Evolutionary conservation across 1,140 invertebrate genomes (phyloP).

Genomic region (Choristoneura fumiferana): DNA sequence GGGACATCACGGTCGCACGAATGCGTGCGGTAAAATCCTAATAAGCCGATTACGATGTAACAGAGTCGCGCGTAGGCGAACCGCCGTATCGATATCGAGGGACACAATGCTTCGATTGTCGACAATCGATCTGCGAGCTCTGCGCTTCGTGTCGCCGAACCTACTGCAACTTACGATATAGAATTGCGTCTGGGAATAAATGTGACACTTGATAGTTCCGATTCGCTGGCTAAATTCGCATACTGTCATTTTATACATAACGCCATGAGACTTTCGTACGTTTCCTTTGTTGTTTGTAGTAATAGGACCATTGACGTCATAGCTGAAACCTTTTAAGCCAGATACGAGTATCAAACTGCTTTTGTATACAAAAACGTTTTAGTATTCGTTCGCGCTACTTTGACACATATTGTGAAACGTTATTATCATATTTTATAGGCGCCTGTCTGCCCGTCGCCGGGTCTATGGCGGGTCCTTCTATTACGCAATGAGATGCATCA

Average conservation of each 20-base stretch:
- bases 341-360: conserved; percentile 26
- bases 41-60: conserved; percentile 66
- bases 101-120: conserved; percentile 56
- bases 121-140: conserved; percentile 50
- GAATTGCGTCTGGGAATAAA: too few relatives aligned
- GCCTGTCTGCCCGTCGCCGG: conserved; percentile 16
- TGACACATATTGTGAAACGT: conserved; percentile 24
- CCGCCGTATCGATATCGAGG: conserved; percentile 49
- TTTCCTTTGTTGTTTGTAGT: not conserved
- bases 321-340: conserved; percentile 8
- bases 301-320: conserved; percentile 8
- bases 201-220: too few relatives aligned
- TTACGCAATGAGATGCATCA: conserved; percentile 45
- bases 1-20: conserved; percentile 24
- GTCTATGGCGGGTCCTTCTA: conserved; percentile 31
- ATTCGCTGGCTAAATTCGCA: too few relatives aligned
- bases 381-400: conserved; percentile 27
- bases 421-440: conserved; percentile 24
- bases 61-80: conserved; percentile 50
- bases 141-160: conserved; percentile 20
- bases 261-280: not conserved
- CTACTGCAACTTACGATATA: too few relatives aligned
- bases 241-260: too few relatives aligned
- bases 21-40: conserved; percentile 53
- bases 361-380: conserved; percentile 37